phyloP scores from a whole-genome alignment of 2,113 vertebrate genomes.

The Amia ocellicauda region DNA sequence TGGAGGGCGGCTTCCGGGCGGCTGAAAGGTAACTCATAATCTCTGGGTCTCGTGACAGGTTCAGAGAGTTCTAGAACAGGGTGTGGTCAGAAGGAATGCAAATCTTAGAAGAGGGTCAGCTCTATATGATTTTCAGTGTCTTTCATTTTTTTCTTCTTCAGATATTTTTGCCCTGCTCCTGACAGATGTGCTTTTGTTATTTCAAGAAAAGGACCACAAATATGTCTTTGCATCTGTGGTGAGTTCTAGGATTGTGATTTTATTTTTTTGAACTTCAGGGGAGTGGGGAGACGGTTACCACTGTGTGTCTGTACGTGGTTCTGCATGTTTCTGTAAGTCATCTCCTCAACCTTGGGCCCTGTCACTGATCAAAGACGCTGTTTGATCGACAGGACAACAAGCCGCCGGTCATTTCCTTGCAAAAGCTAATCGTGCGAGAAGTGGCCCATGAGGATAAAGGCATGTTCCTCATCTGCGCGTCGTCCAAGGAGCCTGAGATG shows the following conservation, averaged over 20 bases:
- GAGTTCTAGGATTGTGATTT: conserved; percentile 35
- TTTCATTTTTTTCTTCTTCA: conserved; percentile 38
- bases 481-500: conserved; percentile 89
- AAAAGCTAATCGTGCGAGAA: conserved; percentile 92
- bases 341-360: neutral
- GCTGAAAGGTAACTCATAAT: conserved; percentile 74
- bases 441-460: conserved; percentile 94
- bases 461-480: conserved; percentile 96
- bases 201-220: conserved; percentile 97
- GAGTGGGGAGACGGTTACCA: neutral
- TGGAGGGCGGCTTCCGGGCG: conserved; percentile 87
- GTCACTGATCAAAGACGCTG: neutral
- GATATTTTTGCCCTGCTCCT: conserved; percentile 89
- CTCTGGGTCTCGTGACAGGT: neutral
- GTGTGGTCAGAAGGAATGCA: neutral
- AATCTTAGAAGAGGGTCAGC: too few species aligned
- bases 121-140: too few species aligned
- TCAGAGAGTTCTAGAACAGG: neutral
- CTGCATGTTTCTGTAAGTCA: too few species aligned
- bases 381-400: conserved; percentile 78
- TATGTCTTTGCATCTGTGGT: conserved; percentile 88
- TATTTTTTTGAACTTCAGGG: neutral
- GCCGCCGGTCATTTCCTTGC: conserved; percentile 85
- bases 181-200: conserved; percentile 81
- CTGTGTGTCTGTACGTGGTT: too few species aligned